Evolutionary conservation across 2,113 vertebrate genomes (phyloP).

Genomic region (Crotalus tigris): DNA sequence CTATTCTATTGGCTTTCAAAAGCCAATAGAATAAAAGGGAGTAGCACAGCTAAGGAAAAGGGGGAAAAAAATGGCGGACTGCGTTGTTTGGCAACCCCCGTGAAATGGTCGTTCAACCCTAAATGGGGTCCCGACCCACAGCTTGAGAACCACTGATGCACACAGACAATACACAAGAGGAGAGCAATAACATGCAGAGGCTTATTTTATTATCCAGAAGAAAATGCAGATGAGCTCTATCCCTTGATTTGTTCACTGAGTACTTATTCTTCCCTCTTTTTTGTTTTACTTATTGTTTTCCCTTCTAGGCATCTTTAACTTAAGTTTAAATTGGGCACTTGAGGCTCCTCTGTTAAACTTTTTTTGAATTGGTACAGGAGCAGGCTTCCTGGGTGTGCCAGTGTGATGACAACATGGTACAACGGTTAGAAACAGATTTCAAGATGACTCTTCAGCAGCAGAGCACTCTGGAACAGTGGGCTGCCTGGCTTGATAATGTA

Average conservation of each 20-base stretch:
- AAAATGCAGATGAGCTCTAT: not conserved
- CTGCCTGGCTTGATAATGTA: constrained; percentile 81
- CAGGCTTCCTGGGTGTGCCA: constrained; percentile 87
- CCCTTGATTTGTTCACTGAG: not conserved
- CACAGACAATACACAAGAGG: not conserved
- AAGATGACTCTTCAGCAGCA: constrained; percentile 85
- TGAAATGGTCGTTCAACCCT: too few relatives aligned
- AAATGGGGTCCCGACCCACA: too few relatives aligned
- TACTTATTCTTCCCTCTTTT: not conserved
- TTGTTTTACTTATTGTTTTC: too few relatives aligned
- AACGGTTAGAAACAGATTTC: constrained; percentile 82
- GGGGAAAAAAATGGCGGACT: too few relatives aligned
- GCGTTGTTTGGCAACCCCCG: too few relatives aligned
- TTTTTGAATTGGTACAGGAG: constrained; percentile 68
- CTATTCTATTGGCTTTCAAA: too few relatives aligned
- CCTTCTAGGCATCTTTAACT: not conserved
- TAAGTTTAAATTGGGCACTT: not conserved
- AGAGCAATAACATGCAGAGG: not conserved
- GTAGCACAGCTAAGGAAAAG: too few relatives aligned
- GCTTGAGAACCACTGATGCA: not conserved
- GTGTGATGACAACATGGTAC: constrained; percentile 84
- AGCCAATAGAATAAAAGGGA: too few relatives aligned
- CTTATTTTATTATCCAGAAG: not conserved
- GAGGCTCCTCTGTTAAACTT: constrained; percentile 5
- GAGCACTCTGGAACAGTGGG: constrained; percentile 85